Evolutionary conservation across 2,797 vertebrate species (phyloP).

Genomic region (Phylloscopus collybita): DNA sequence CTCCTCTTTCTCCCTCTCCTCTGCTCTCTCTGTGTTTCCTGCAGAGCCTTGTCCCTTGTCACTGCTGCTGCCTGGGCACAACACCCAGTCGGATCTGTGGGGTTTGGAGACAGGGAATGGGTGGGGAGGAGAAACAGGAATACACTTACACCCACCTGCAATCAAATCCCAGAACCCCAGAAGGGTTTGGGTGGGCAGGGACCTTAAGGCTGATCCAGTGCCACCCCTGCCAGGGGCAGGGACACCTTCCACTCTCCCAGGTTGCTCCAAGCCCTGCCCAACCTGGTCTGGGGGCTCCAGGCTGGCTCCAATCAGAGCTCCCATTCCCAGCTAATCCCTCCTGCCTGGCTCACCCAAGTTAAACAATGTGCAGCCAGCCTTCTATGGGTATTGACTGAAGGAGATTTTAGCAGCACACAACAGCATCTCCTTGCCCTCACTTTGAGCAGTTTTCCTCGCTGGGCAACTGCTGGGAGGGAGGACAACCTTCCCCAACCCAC

Average conservation of each 20-base stretch:
- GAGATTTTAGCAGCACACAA: not conserved
- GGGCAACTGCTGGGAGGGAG: not conserved
- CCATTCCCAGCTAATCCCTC: not conserved
- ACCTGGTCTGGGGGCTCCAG: not conserved
- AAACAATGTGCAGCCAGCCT: not conserved
- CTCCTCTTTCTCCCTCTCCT: not conserved
- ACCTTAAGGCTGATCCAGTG: too few relatives aligned
- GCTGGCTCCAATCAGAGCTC: not conserved
- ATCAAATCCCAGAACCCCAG: not conserved
- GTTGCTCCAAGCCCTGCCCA: not conserved
- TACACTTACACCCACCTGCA: not conserved
- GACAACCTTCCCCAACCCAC: not conserved
- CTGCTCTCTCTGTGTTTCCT: not conserved
- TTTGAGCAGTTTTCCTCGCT: not conserved
- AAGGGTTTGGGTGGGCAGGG: not conserved
- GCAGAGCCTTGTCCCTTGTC: not conserved
- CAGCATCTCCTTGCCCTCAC: not conserved
- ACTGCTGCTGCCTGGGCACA: not conserved
- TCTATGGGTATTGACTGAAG: not conserved
- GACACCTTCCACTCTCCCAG: not conserved
- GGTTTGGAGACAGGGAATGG: not conserved
- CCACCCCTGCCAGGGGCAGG: not conserved
- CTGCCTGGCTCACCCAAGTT: not conserved
- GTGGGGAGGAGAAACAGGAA: not conserved
- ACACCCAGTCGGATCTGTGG: fast-evolving